Evolutionary conservation across 2,888 invertebrate genomes (phyloP), one percentile per base, ranked within the genome.

Genomic region (Horisme vitalbata): DNA sequence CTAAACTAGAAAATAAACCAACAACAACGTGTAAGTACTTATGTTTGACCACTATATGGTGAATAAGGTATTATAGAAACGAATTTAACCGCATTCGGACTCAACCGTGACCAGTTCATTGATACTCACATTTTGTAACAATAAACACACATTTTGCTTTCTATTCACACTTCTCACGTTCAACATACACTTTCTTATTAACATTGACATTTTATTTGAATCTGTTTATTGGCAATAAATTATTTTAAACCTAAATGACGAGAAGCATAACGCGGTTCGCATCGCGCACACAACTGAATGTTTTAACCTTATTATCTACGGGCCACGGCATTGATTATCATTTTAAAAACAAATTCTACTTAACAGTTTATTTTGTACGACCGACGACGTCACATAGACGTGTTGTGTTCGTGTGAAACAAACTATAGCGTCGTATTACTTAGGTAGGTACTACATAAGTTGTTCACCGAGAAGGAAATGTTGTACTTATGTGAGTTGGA

Each of bases 101-200:
- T n/a, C n/a, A 35, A 9, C 13, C 37, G 28, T 32, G 7, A 18
- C 1, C 4, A 18, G 7, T 18, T 0, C n/a, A 6, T 26, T 27
- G 18, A n/a, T 43, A 86, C 86, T 86, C 75, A 87, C 86, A 60
- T 55, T 69, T 61, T 72, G 71, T 41, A 70, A 52, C 11, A 69
- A 55, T 21, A 68, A 54, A 57, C 71, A 65, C 21, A 79, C 51
- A 38, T 69, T 72, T 18, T 72, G 73, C 59, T 65, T 75, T 52
- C 76, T 75, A 43, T 68, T 79, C 10, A 80, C 52, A 62, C 61
- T 75, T 58, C 67, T 76, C 21, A 81, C 45, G 55, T 77, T 79
- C 53, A 73, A 62, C n/a, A 79, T 47, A 67, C 75, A 83, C 56
- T 73, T 79, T 62, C 81, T 75, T 41, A 83, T 65, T 32, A 82